Percentiles rank a stretch among this genome's conserved stretches.
These are phyloP conservation scores for Nannobrachium achirus DNA, from an alignment of 2,113 vertebrate species.

Conservation along the genomic window DNA sequence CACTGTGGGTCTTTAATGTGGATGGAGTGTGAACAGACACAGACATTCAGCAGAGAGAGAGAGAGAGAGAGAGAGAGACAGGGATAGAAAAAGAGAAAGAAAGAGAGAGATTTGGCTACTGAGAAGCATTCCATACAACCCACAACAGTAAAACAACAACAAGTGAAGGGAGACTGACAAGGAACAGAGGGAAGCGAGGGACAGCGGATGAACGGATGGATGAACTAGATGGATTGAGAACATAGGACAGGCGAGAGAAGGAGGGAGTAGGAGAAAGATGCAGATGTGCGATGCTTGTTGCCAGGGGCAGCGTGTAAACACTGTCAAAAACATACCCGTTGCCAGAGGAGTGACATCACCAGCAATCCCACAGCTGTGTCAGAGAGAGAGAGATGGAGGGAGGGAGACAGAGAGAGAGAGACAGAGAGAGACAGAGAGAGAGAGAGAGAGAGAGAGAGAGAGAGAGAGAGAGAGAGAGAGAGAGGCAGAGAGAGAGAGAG, in stretches of 20 bases:
- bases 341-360: slow-evolving; percentile 76
- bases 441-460: slow-evolving; percentile 15
- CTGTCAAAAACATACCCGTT: slow-evolving; percentile 71
- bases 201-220: not conserved
- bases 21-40: not conserved
- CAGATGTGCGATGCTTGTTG: slow-evolving; percentile 79
- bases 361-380: slow-evolving; percentile 64
- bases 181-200: not conserved
- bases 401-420: not conserved
- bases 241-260: slow-evolving; percentile 3
- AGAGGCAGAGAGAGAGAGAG: slow-evolving; percentile 5
- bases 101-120: not conserved
- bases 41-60: not conserved
- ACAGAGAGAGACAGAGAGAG: no score
- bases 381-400: not conserved
- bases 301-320: slow-evolving; percentile 69
- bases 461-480: slow-evolving; percentile 11
- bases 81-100: not conserved
- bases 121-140: not conserved
- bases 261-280: slow-evolving; percentile 35
- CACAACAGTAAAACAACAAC: slow-evolving; percentile 3
- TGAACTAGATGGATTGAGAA: slow-evolving; percentile 2
- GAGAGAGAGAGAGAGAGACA: slow-evolving; percentile 3
- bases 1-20: not conserved
- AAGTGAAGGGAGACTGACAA: not conserved